Base-by-base conservation (phyloP, 1,140 invertebrate species). In the Rhizoglyphus robini region DNA sequence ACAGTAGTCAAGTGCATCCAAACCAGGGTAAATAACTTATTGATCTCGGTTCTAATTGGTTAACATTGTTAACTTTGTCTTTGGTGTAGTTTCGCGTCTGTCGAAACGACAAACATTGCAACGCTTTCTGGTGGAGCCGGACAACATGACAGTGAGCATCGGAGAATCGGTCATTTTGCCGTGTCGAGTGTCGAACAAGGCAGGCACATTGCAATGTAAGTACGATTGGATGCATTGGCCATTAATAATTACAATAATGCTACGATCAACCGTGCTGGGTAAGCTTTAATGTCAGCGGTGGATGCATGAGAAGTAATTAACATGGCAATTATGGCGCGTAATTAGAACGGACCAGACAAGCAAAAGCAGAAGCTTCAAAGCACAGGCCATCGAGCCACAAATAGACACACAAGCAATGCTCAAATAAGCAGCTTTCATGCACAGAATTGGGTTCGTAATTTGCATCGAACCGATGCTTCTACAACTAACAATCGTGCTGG, bases 191-290 rank as follows among this genome's bases (percentile, higher is more conserved):
- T 83, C 88, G 70, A 84, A 86, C 71, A 88, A 91, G 73, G 81
- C 79, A 25, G 91, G 91, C 4, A 82, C 84, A n/a, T 79, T 94
- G 18, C 91, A 94, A 75, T 70, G 69, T 91, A 93, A 90, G 30
- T 89, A 90, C n/a, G n/a, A n/a, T n/a, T n/a, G n/a, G n/a, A n/a
- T n/a, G n/a, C n/a, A n/a, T n/a, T n/a, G n/a, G n/a, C n/a, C 18
- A 41, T 41, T 41, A 41, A 41, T 41, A 41, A 41, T 41, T 11
- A 18, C 18, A 41, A 41, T 41, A 41, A 41, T 41, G 18, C 18
- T 41, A 41, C 18, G 8, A 41, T 41, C 18, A 41, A 11, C 18
- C 18, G 8, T 41, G 36, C 18, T n/a, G n/a, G n/a, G n/a, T n/a
- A n/a, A n/a, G n/a, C n/a, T n/a, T n/a, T n/a, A n/a, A n/a, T n/a